Conservation (phyloP, 1,140 invertebrate species). For the Hylaeus anthracinus region DNA sequence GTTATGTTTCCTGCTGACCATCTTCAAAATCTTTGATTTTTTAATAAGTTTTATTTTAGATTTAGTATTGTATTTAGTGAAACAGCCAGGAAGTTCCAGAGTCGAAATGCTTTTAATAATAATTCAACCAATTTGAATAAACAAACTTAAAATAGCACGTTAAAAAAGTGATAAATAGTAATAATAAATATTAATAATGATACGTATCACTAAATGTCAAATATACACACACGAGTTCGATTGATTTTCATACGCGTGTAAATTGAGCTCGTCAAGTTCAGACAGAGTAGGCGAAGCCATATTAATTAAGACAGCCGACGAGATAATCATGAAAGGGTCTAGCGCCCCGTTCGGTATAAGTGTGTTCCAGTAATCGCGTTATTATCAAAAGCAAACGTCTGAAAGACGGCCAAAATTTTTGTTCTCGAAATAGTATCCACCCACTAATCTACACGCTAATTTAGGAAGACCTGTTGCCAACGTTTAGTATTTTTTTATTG, state of each 20-base stretch:
- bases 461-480: neutral
- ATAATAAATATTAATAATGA: neutral
- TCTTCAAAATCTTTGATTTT: too few species aligned
- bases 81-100: too few species aligned
- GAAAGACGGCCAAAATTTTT: slow-evolving; percentile 10
- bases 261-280: slow-evolving; percentile 6
- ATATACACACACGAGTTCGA: neutral
- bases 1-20: too few species aligned
- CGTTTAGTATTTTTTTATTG: neutral
- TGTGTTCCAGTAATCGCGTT: slow-evolving; percentile 22
- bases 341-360: slow-evolving; percentile 4
- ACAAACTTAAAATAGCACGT: too few species aligned
- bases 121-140: neutral
- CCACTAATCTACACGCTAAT: neutral
- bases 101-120: too few species aligned
- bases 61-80: too few species aligned
- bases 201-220: neutral
- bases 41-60: too few species aligned
- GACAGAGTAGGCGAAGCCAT: neutral
- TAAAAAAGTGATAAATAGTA: neutral
- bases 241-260: slow-evolving; percentile 16
- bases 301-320: slow-evolving; percentile 11
- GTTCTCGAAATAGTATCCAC: neutral
- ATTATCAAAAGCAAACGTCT: slow-evolving; percentile 13
- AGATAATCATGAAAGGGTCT: slow-evolving; percentile 9